Evolutionary conservation across 2,113 vertebrate species (phyloP), one percentile per base, ranked within the genome.

Genomic region (Seriola aureovittata): DNA sequence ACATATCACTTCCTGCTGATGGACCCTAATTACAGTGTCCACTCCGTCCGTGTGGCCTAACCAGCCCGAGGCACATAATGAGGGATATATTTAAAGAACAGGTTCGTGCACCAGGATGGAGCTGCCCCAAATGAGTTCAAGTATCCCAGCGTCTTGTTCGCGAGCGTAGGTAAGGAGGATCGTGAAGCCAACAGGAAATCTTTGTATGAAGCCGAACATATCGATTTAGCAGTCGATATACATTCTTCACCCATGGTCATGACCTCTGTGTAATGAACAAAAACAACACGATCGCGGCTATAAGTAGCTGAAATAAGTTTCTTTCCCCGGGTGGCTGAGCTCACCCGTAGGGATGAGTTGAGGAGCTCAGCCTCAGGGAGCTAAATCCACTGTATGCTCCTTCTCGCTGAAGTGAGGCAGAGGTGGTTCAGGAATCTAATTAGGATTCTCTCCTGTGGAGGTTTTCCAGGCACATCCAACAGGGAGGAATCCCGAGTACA

Each of bases 11-110:
- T 77, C 67, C 76, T 44, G 63, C 64, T 65, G 48, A 68, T 38
- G 40, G 50, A 63, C 14, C 38, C 46, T 80, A 68, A 80, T 84
- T 77, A 73, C 54, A 74, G 29, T 23, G 62, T 72, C 78, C 78
- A 63, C 34, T 65, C 10, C 29, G 50, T 14, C 13, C 2, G 9
- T 42, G 58, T 50, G 29, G 48, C 9, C 21, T 72, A 48, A 72
- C 68, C 36, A 40, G 34, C 32, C 32, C 54, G 32, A 62, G 2
- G 65, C 13, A n/a, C 23, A 38, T 54, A 73, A 42, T 32, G 32
- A 71, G 66, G 54, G 16, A 48, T 70, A 25, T 46, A 58, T 57
- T 69, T 52, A 42, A 62, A 40, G 42, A 78, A 48, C 48, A 44
- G 23, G 21, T 44, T 12, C 11, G 5, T 21, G 38, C 38, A 19